Evolutionary conservation across 2,113 vertebrate genomes (phyloP).

Genomic region (Ceyx margarethae): DNA sequence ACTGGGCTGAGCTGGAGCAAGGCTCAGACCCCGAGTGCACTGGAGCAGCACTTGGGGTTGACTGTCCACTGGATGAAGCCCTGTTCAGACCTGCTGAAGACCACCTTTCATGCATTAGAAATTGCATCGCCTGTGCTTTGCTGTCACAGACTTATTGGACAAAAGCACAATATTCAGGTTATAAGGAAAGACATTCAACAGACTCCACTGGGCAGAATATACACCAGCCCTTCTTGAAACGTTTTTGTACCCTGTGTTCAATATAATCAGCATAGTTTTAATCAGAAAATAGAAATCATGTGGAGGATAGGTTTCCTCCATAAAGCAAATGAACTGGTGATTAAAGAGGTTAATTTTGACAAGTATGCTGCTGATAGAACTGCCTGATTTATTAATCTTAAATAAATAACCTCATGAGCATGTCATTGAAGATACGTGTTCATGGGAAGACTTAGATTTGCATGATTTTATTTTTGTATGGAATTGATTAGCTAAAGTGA

Average conservation of each 20-base stretch:
- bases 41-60: no score
- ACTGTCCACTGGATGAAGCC: no score
- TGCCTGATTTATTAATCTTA: conserved; percentile 42
- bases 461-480: background rate
- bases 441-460: background rate
- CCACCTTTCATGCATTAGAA: background rate
- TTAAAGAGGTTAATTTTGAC: conserved; percentile 15
- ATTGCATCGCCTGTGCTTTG: background rate
- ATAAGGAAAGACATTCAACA: background rate
- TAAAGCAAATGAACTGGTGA: background rate
- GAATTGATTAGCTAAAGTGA: conserved; percentile 17
- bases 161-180: background rate
- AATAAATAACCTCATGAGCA: conserved; percentile 38
- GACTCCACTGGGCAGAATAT: background rate
- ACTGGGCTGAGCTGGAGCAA: no score
- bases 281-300: background rate
- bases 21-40: no score
- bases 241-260: background rate
- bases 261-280: background rate
- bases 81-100: no score
- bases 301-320: background rate
- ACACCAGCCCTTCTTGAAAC: background rate
- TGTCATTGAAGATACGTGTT: background rate
- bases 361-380: background rate
- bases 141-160: background rate